These are phyloP conservation scores for Sebastes hopkinsi DNA, from an alignment of 2,797 vertebrate species.

Conservation along the genomic window DNA sequence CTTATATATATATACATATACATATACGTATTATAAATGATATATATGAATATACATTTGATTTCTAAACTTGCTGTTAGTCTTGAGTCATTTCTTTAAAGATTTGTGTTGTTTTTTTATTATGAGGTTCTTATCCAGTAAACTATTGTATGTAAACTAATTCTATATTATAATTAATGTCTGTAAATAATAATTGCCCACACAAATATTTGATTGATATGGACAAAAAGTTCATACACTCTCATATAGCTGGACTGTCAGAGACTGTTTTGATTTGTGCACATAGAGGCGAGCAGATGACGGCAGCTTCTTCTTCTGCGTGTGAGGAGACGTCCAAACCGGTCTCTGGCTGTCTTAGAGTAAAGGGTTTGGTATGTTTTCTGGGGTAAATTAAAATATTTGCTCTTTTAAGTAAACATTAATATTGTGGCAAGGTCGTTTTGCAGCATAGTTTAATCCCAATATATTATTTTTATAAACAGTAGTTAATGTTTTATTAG, in stretches of 20 bases:
- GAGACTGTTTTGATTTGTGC: not conserved
- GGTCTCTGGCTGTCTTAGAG: no score
- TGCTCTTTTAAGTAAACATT: no score
- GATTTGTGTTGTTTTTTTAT: not conserved
- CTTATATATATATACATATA: conserved; percentile 62
- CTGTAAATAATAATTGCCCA: not conserved
- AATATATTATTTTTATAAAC: no score
- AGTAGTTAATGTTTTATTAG: no score
- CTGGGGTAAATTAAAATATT: no score
- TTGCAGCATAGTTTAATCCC: no score
- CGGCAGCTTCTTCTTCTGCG: not conserved
- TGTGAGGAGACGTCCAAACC: not conserved
- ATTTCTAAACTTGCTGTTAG: conserved; percentile 52
- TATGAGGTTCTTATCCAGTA: no score
- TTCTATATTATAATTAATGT: not conserved
- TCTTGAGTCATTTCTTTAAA: not conserved
- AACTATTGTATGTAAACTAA: no score
- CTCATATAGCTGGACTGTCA: not conserved
- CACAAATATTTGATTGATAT: not conserved
- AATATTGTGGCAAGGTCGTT: no score
- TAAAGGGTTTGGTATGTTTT: no score
- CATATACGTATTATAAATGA: conserved; percentile 10
- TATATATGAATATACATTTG: conserved; percentile 54
- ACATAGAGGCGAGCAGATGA: not conserved
- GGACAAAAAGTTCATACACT: not conserved